Evolutionary conservation across 2,113 vertebrate species (phyloP), one percentile per base, ranked within the genome.

Genomic region (Sceloporus tristichus): DNA sequence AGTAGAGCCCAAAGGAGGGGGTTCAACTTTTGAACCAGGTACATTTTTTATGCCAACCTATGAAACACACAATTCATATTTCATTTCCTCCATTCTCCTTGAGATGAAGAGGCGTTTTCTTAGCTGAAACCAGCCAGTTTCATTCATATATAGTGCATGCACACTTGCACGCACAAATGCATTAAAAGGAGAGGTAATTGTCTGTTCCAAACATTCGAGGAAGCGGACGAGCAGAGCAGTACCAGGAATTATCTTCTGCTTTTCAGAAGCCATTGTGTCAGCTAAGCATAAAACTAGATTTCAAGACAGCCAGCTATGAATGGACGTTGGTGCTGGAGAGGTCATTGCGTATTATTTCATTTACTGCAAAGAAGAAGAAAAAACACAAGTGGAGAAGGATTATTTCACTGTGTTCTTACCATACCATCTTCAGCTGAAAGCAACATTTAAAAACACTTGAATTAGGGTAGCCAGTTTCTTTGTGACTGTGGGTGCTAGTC

Each of bases 341-440:
- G 96, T 99, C 99, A 21, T 99, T 99, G 89, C 98, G 97, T 96
- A 99, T 99, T 86, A 99, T 98, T 95, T 99, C 99, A 89, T 99
- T 99, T 96, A 99, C 99, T 99, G 98, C 75, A 95, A 95, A 97
- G 94, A 97, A 94, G 96, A 95, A 97, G 95, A 97, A 92, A 97
- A 92, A 91, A 93, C 65, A 95, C 85, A 94, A 91, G 91, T 84
- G 96, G 92, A 86, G 91, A 38, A 86, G 89, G 54, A 42, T 0
- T 0, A 13, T 97, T 90, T 96, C 89, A 70, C 38, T 54, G 34
- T 77, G 81, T 62, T 25, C 0, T 66, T 76, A 81, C 4, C 2
- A 2, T 5, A 65, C 0, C 79, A 14, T 90, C n/a, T 88, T 91
- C 66, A 91, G 84, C 59, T 77, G 66, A 25, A 78, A 91, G 79